Evolutionary conservation across 2,888 invertebrate genomes (phyloP).

Genomic region (Selenia dentaria): DNA sequence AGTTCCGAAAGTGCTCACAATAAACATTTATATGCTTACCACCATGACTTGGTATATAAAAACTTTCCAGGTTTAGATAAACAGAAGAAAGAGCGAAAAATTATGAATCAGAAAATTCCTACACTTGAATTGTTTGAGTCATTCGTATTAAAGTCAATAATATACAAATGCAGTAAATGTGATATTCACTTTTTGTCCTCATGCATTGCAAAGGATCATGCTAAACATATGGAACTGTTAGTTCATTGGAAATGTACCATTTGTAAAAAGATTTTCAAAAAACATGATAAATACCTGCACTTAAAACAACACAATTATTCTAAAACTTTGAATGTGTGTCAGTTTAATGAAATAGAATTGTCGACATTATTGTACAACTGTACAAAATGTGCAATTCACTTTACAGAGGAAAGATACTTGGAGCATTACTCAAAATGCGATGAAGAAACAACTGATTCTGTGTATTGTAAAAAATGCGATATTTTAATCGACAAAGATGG

Average conservation of each 20-base stretch:
- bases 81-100: constrained; percentile 1
- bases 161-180: constrained; percentile 64
- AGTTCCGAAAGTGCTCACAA: constrained; percentile 35
- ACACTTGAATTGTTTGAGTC: constrained; percentile 8
- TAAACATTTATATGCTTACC: constrained; percentile 34
- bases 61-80: background rate
- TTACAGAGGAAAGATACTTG: constrained; percentile 49
- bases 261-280: constrained; percentile 56
- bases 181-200: constrained; percentile 59
- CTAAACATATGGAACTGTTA: constrained; percentile 50
- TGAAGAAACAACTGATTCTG: constrained; percentile 37
- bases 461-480: constrained; percentile 59
- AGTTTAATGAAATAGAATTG: constrained; percentile 39
- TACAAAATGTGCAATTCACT: constrained; percentile 58
- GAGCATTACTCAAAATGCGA: constrained; percentile 51
- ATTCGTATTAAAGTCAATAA: constrained; percentile 45
- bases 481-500: constrained; percentile 48
- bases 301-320: constrained; percentile 53
- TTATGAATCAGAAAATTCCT: constrained; percentile 3
- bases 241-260: constrained; percentile 59
- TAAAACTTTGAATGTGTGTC: constrained; percentile 45
- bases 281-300: constrained; percentile 53
- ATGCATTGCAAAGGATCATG: constrained; percentile 49
- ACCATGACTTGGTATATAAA: constrained; percentile 26
- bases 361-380: constrained; percentile 55